These are phyloP conservation scores for Eupithecia exiguata DNA, from an alignment of 2,888 invertebrate genomes.

Conservation along the genomic window DNA sequence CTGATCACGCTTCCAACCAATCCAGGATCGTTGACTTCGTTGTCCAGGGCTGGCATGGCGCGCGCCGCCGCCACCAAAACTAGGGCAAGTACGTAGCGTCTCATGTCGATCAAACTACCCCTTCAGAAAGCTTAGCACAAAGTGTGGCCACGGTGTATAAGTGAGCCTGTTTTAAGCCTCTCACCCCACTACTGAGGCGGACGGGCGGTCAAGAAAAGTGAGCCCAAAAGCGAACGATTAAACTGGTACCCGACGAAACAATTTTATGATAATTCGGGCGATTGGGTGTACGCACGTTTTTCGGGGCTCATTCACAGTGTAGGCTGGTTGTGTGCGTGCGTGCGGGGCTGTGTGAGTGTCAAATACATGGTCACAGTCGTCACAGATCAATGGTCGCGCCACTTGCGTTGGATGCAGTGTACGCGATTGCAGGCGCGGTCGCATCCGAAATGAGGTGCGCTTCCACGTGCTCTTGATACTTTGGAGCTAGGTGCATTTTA, in stretches of 20 bases:
- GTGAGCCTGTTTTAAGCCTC: conserved; percentile 77
- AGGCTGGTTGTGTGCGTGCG: conserved; percentile 41
- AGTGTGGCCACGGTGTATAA: conserved; percentile 74
- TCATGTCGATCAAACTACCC: conserved; percentile 77
- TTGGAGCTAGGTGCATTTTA: conserved; percentile 15
- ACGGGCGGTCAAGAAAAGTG: conserved; percentile 72
- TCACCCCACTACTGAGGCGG: conserved; percentile 73
- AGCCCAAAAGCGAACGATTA: conserved; percentile 75
- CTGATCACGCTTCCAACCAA: conserved; percentile 81
- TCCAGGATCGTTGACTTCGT: conserved; percentile 79
- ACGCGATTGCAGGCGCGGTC: conserved; percentile 39
- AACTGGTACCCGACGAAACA: conserved; percentile 71
- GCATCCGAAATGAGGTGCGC: conserved; percentile 10
- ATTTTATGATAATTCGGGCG: conserved; percentile 71
- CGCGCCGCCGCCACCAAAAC: conserved; percentile 77
- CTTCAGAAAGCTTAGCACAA: conserved; percentile 75
- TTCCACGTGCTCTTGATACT: conserved; percentile 33
- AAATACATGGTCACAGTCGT: conserved; percentile 49
- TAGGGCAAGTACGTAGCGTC: conserved; percentile 76
- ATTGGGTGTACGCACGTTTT: conserved; percentile 66
- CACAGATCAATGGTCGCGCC: conserved; percentile 54
- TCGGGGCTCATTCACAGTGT: conserved; percentile 63
- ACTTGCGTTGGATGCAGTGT: conserved; percentile 48
- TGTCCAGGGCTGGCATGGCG: conserved; percentile 79
- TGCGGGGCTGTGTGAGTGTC: conserved; percentile 41